These are phyloP conservation scores for Sciurus niger DNA, from an alignment of 2,113 vertebrate genomes.

Conservation along the genomic window DNA sequence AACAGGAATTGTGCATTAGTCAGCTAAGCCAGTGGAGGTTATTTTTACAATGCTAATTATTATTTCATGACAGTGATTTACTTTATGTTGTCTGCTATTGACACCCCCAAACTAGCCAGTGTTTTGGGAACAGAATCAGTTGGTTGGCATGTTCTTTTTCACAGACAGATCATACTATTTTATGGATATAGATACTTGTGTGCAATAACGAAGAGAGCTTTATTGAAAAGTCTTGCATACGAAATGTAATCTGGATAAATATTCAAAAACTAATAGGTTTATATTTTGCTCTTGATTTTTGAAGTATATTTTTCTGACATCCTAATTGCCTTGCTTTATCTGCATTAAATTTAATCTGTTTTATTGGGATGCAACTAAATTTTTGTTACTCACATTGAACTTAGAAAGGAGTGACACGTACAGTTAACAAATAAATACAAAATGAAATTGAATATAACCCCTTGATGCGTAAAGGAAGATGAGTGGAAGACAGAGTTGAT, in stretches of 20 bases:
- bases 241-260: conserved; percentile 61
- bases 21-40: neutral
- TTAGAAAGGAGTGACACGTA: neutral
- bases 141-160: neutral
- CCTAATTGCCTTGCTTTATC: conserved; percentile 67
- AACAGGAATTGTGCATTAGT: neutral
- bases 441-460: conserved; percentile 68
- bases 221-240: conserved; percentile 48
- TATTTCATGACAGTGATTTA: conserved; percentile 55
- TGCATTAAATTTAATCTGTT: conserved; percentile 57
- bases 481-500: conserved; percentile 83
- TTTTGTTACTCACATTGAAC: conserved; percentile 32
- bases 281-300: conserved; percentile 81
- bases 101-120: conserved; percentile 60
- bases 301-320: conserved; percentile 62
- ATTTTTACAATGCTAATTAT: conserved; percentile 41
- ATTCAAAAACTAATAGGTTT: conserved; percentile 70
- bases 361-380: conserved; percentile 28
- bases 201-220: neutral
- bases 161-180: conserved; percentile 50
- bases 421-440: conserved; percentile 62
- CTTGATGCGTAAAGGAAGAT: conserved; percentile 74
- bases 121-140: conserved; percentile 62
- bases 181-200: conserved; percentile 8
- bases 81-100: neutral